These are phyloP conservation scores for Sialia sialis DNA, from an alignment of 2,113 vertebrate genomes.

Conservation along the genomic window DNA sequence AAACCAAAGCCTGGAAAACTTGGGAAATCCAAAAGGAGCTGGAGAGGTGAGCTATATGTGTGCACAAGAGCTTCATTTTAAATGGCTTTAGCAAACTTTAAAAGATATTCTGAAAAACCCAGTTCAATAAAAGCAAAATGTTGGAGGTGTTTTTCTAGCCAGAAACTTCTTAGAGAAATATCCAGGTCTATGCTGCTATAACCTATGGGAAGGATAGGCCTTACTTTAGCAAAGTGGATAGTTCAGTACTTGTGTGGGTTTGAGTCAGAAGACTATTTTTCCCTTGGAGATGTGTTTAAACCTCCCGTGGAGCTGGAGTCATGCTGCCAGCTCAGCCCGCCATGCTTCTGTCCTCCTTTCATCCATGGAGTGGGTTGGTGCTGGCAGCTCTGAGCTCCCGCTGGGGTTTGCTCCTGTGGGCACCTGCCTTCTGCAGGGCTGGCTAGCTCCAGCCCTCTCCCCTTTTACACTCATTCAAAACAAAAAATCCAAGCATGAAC, in stretches of 20 bases:
- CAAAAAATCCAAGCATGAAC: neutral
- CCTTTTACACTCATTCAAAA: neutral
- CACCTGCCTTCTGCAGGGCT: neutral
- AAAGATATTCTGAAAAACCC: neutral
- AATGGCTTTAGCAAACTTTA: neutral
- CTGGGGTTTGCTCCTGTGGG: neutral
- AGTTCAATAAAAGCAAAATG: neutral
- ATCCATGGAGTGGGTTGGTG: accelerated
- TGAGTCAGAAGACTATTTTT: neutral
- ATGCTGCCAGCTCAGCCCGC: accelerated
- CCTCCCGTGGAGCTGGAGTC: neutral
- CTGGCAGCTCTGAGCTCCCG: accelerated
- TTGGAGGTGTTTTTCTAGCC: neutral
- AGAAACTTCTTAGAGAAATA: neutral
- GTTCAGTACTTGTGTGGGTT: neutral
- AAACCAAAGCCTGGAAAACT: neutral
- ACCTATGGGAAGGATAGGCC: neutral
- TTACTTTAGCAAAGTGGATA: neutral
- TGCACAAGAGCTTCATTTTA: neutral
- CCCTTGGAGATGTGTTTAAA: neutral
- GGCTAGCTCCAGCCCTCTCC: neutral
- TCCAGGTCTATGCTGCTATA: neutral
- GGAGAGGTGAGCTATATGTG: neutral
- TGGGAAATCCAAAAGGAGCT: neutral
- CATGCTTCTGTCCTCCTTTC: neutral